Conservation (phyloP, 2,888 invertebrate species). For the Neoscelio sp. region DNA sequence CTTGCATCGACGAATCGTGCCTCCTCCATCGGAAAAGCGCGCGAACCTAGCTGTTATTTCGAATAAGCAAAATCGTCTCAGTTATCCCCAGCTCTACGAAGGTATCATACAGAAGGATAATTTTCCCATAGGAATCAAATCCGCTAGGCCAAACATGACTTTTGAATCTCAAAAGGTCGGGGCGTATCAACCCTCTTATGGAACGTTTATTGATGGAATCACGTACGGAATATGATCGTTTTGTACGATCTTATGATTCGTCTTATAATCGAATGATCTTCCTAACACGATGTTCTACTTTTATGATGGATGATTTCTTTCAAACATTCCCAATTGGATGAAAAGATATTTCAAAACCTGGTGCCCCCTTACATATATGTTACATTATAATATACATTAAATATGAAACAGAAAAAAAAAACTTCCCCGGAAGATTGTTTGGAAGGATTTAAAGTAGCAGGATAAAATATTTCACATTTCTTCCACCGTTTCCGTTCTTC, state of each 20-base stretch:
- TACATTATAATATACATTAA: no score
- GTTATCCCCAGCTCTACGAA: slow-evolving; percentile 69
- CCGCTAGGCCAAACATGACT: slow-evolving; percentile 70
- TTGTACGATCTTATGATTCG: slow-evolving; percentile 66
- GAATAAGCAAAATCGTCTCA: slow-evolving; percentile 76
- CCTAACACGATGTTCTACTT: slow-evolving; percentile 54
- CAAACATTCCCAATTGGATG: slow-evolving; percentile 4
- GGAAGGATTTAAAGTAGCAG: no score
- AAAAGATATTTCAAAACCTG: not conserved
- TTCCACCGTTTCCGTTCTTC: no score
- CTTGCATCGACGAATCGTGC: slow-evolving; percentile 71
- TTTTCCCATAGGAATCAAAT: slow-evolving; percentile 77
- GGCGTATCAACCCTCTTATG: slow-evolving; percentile 64
- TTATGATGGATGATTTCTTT: slow-evolving; percentile 57
- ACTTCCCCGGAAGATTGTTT: no score
- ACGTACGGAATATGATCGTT: slow-evolving; percentile 71
- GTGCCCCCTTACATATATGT: not conserved
- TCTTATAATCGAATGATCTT: slow-evolving; percentile 66
- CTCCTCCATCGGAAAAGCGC: slow-evolving; percentile 58
- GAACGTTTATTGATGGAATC: slow-evolving; percentile 75
- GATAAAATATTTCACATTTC: no score
- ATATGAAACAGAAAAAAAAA: no score
- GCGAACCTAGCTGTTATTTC: slow-evolving; percentile 75
- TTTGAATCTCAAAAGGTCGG: slow-evolving; percentile 74
- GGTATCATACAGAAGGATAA: slow-evolving; percentile 78